These are phyloP conservation scores for Heliocidaris erythrogramma DNA, from an alignment of 35 echinoderm and acorn worm species.

Conservation along the genomic window DNA sequence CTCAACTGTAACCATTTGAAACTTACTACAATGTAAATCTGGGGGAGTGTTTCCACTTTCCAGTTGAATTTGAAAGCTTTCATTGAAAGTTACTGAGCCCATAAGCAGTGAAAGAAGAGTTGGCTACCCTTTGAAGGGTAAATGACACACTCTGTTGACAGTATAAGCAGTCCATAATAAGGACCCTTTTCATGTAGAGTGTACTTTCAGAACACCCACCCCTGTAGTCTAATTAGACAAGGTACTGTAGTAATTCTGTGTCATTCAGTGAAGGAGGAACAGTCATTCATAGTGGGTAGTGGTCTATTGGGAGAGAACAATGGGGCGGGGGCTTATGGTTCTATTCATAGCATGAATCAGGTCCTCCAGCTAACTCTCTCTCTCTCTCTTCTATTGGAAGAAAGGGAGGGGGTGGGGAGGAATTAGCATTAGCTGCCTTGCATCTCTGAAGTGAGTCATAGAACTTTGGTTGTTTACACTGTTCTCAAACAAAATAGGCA, in stretches of 20 bases:
- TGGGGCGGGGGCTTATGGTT: neutral
- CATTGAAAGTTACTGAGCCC: neutral
- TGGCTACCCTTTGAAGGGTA: neutral
- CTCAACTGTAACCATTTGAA: neutral
- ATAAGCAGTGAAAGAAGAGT: neutral
- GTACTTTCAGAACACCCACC: neutral
- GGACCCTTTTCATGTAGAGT: neutral
- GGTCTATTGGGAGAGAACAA: neutral
- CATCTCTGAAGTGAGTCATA: neutral
- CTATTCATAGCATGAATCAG: neutral
- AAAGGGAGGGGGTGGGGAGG: neutral
- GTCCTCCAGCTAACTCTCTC: neutral
- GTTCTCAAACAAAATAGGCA: too few species aligned
- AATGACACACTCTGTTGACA: slow-evolving; percentile 16
- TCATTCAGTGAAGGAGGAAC: neutral
- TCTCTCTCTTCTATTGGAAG: neutral
- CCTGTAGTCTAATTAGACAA: neutral
- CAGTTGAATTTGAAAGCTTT: slow-evolving; percentile 2
- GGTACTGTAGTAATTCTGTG: neutral
- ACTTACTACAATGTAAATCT: too few species aligned
- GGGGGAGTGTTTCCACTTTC: neutral
- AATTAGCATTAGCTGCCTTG: neutral
- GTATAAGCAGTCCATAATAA: neutral
- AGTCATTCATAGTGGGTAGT: neutral
- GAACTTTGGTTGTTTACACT: neutral